Percentiles rank a stretch among this genome's conserved stretches.
Conservation (phyloP, 2,888 invertebrate species). For the Stenodera caucasica region DNA sequence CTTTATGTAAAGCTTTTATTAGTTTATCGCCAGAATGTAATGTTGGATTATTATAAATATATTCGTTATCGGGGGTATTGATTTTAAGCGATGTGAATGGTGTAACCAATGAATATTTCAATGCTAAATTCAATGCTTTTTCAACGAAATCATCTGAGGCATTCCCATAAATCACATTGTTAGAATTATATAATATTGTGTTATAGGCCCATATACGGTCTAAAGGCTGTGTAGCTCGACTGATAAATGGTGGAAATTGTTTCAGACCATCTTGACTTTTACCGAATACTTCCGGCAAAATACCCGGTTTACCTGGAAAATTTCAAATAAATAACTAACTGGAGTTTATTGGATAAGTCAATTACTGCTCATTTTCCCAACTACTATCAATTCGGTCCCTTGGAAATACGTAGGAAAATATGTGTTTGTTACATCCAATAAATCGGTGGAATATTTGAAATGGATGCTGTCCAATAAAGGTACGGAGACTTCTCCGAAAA, state of each 20-base stretch:
- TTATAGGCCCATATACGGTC: conserved; percentile 64
- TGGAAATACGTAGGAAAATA: too few relatives aligned
- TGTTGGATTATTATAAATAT: background rate
- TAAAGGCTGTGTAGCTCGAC: conserved; percentile 39
- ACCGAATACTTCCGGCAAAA: background rate
- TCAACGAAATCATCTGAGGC: conserved; percentile 48
- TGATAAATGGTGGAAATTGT: background rate
- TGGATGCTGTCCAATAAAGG: too few relatives aligned
- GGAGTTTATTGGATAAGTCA: too few relatives aligned
- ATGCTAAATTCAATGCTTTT: conserved; percentile 60
- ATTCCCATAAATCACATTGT: conserved; percentile 34
- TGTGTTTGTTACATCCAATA: too few relatives aligned
- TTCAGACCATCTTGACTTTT: background rate
- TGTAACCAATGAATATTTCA: conserved; percentile 66
- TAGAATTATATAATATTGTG: conserved; percentile 64
- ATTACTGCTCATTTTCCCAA: too few relatives aligned
- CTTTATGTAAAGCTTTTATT: too few relatives aligned
- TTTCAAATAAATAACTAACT: background rate
- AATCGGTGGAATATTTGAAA: too few relatives aligned
- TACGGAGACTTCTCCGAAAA: too few relatives aligned
- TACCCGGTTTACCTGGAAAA: background rate
- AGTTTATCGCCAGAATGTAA: too few relatives aligned
- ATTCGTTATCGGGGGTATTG: conserved; percentile 61
- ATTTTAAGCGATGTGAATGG: conserved; percentile 70
- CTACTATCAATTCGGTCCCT: too few relatives aligned